Percentiles rank a stretch among this genome's conserved stretches.
These are phyloP conservation scores for Aegithalos caudatus DNA, from an alignment of 2,113 vertebrate species.

Conservation along the genomic window DNA sequence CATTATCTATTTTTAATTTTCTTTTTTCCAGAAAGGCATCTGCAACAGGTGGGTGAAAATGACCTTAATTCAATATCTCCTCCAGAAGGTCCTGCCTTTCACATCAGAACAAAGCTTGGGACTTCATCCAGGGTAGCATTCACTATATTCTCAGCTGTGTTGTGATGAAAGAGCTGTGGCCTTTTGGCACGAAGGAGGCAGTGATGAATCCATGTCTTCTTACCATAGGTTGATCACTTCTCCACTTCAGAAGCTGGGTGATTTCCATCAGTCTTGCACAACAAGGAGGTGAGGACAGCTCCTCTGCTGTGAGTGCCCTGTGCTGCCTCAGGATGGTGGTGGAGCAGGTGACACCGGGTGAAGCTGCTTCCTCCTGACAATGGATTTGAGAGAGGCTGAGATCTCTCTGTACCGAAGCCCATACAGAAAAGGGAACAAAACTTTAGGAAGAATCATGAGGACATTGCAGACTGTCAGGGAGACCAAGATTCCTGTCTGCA, in stretches of 20 bases:
- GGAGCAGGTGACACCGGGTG: constrained; percentile 24
- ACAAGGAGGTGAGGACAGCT: background rate
- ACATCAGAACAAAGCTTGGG: background rate
- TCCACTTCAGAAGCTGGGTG: background rate
- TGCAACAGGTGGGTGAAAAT: background rate
- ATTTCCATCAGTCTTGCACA: background rate
- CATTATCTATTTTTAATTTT: background rate
- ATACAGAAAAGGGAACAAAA: constrained; percentile 74
- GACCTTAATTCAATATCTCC: background rate
- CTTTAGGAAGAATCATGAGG: constrained; percentile 76
- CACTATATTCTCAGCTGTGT: background rate
- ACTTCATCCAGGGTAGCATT: background rate
- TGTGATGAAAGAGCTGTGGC: background rate
- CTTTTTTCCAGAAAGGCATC: background rate
- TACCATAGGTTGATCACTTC: background rate
- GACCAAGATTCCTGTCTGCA: constrained; percentile 67
- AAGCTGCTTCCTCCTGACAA: constrained; percentile 60
- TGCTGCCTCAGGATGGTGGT: background rate
- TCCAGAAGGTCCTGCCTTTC: background rate
- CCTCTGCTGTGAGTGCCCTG: background rate
- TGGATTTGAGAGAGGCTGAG: constrained; percentile 61
- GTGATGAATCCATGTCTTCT: background rate
- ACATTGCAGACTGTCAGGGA: constrained; percentile 75
- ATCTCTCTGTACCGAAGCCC: constrained; percentile 77
- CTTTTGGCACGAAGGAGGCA: background rate